Evolutionary conservation across 23 tunicate species (phyloP).

Genomic region (Trididemnum nubilum): DNA sequence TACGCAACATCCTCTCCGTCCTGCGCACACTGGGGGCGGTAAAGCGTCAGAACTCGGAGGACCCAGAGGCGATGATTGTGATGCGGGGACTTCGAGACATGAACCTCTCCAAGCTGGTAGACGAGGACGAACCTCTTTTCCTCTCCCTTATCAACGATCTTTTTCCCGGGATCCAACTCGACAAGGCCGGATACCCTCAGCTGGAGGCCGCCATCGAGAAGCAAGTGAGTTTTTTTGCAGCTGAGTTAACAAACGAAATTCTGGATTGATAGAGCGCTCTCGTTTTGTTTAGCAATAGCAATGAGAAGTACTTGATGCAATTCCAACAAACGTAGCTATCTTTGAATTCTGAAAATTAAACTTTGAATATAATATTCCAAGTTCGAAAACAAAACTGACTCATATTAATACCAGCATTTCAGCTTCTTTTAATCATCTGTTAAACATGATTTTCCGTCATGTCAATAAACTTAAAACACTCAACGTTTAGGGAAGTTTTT

Average conservation of each 20-base stretch:
- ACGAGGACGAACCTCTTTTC: conserved; percentile 92
- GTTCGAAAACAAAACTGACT: too few species aligned
- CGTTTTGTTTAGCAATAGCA: too few species aligned
- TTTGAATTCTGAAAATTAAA: too few species aligned
- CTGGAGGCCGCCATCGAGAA: conserved; percentile 84
- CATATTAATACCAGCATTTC: too few species aligned
- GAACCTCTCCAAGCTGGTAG: conserved; percentile 86
- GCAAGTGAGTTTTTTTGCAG: conserved; percentile 29
- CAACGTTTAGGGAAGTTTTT: too few species aligned
- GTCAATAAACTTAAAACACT: too few species aligned
- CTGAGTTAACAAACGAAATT: too few species aligned
- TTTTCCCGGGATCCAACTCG: conserved; percentile 78
- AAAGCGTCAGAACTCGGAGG: conserved; percentile 73
- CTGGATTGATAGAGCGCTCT: not conserved
- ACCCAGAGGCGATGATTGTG: conserved; percentile 80
- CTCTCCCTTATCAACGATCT: conserved; percentile 92
- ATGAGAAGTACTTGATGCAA: too few species aligned
- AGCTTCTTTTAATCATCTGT: too few species aligned
- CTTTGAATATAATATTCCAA: too few species aligned
- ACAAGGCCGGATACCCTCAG: conserved; percentile 81
- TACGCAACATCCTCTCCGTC: conserved; percentile 83
- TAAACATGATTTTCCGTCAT: too few species aligned
- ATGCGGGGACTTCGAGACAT: conserved; percentile 85
- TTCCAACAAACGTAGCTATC: too few species aligned
- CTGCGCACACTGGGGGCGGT: conserved; percentile 85